Evolutionary conservation across 2,113 vertebrate genomes (phyloP).

Genomic region (Notarius lentiginosus): DNA sequence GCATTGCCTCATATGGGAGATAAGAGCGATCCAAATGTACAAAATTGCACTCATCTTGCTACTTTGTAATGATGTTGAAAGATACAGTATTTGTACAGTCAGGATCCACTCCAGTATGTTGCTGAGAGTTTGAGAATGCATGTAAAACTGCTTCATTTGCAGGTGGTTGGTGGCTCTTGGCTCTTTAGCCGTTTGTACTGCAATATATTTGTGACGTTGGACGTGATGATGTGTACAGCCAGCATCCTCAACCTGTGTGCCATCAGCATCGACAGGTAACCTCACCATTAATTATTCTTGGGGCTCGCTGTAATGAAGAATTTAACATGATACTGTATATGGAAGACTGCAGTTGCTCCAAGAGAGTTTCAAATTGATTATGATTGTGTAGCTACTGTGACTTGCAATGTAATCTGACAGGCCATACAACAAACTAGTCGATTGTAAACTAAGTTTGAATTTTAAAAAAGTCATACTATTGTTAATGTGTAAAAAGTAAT

Average conservation of each 20-base stretch:
- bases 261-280: slow-evolving; percentile 96
- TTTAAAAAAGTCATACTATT: too few relatives aligned
- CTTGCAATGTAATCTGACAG: background rate
- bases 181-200: slow-evolving; percentile 88
- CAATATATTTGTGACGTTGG: slow-evolving; percentile 90
- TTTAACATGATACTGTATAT: background rate
- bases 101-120: background rate
- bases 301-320: background rate
- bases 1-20: background rate
- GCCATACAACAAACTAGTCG: background rate
- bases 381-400: background rate
- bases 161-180: slow-evolving; percentile 86
- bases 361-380: background rate
- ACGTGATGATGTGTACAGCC: slow-evolving; percentile 98
- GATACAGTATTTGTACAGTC: background rate
- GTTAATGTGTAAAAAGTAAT: background rate
- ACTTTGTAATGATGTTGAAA: background rate
- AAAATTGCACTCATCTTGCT: background rate
- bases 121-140: background rate
- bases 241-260: slow-evolving; percentile 97
- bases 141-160: slow-evolving; percentile 30
- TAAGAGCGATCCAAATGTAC: background rate
- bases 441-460: background rate
- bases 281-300: background rate
- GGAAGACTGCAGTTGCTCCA: background rate